A percentile compares a stretch with the other conserved stretches of the same genome.
Evolutionary conservation across 2,888 invertebrate species (phyloP).

Genomic region (Lysandra bellargus): DNA sequence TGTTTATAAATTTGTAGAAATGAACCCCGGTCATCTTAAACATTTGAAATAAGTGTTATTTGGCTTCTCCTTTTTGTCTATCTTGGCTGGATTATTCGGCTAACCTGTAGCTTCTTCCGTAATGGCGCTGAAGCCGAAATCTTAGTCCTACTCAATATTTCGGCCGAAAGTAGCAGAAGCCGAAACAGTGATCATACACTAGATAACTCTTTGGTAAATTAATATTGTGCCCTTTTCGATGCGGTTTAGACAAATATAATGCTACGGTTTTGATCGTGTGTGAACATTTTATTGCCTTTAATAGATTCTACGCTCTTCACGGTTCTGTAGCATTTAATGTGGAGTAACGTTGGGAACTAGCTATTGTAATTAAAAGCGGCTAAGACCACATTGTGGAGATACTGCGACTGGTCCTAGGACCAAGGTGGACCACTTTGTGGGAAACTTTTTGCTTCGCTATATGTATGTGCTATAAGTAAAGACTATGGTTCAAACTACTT

Average conservation of each 20-base stretch:
- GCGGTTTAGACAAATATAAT: slow-evolving; percentile 65
- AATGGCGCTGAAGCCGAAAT: neutral
- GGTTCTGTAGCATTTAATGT: slow-evolving; percentile 26
- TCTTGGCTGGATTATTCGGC: no score
- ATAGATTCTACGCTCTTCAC: slow-evolving; percentile 37
- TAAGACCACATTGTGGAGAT: slow-evolving; percentile 38
- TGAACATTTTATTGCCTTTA: slow-evolving; percentile 50
- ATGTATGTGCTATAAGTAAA: neutral
- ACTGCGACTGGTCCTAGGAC: slow-evolving; percentile 36
- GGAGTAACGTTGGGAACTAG: slow-evolving; percentile 7
- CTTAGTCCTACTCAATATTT: neutral
- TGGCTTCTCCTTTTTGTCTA: no score
- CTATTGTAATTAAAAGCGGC: slow-evolving; percentile 32
- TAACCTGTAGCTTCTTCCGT: neutral
- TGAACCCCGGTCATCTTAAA: no score
- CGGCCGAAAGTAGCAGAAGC: neutral
- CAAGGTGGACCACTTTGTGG: slow-evolving; percentile 42
- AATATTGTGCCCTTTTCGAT: slow-evolving; percentile 34
- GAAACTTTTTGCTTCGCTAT: neutral
- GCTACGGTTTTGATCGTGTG: slow-evolving; percentile 62
- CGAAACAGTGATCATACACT: neutral
- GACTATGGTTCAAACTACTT: neutral
- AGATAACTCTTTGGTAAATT: slow-evolving; percentile 33
- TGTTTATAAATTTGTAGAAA: no score
- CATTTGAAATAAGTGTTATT: no score